Evolutionary conservation across 2,113 vertebrate genomes (phyloP).

Genomic region (Manacus vitellinus): DNA sequence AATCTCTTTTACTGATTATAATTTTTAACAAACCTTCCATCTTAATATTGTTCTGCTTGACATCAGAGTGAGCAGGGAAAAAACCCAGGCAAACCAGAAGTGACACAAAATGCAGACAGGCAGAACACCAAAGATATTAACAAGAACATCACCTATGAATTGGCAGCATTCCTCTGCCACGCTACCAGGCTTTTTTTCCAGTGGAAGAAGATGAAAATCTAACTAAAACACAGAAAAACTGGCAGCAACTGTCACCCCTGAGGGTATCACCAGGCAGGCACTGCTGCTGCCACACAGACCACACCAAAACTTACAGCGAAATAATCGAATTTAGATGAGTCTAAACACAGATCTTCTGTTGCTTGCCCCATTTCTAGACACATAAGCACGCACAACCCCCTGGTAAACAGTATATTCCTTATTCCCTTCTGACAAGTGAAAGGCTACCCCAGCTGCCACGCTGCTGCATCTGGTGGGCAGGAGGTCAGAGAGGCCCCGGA

Average conservation of each 20-base stretch:
- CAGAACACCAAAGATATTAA: neutral
- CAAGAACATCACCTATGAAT: neutral
- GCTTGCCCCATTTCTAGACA: neutral
- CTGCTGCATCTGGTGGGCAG: neutral
- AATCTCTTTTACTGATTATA: neutral
- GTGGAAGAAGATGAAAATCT: neutral
- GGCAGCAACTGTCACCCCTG: neutral
- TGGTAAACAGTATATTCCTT: neutral
- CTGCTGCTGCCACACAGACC: neutral
- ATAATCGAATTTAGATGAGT: neutral
- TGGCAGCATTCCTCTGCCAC: neutral
- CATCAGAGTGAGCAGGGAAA: neutral
- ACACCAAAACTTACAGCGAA: neutral
- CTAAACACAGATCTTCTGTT: neutral
- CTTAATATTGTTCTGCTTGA: neutral
- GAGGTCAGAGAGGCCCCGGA: neutral
- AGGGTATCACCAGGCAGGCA: neutral
- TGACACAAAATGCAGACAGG: neutral
- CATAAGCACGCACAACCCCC: accelerated
- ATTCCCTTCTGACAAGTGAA: neutral
- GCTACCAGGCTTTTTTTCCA: neutral
- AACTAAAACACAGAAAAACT: neutral
- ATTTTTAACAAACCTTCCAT: neutral
- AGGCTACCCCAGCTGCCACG: neutral
- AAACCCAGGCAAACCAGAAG: neutral